Conservation (phyloP, 1,140 invertebrate species). For the Sogatella furcifera region DNA sequence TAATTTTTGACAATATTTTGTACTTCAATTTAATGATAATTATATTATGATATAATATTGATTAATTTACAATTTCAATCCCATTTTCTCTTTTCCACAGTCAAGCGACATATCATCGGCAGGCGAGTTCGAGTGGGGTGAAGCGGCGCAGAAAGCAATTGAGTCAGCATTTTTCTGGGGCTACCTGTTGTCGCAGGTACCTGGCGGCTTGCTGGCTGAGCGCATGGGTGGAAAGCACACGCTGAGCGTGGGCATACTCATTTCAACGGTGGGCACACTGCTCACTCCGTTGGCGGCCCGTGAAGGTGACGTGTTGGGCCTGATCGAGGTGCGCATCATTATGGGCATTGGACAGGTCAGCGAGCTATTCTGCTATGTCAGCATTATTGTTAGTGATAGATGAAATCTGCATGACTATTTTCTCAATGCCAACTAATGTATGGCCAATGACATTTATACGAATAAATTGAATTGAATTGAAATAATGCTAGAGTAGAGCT, state of each 20-base stretch:
- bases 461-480: too few relatives aligned
- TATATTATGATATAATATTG: too few relatives aligned
- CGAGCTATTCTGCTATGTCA: too few relatives aligned
- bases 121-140: slow-evolving; percentile 44
- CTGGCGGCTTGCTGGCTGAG: slow-evolving; percentile 44
- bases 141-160: slow-evolving; percentile 43
- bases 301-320: slow-evolving; percentile 31
- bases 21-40: too few relatives aligned
- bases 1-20: too few relatives aligned
- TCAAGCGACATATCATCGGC: too few relatives aligned
- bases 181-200: slow-evolving; percentile 46
- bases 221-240: slow-evolving; percentile 37
- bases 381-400: too few relatives aligned
- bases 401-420: too few relatives aligned
- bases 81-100: not conserved
- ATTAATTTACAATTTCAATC: too few relatives aligned
- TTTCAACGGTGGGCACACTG: slow-evolving; percentile 36
- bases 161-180: slow-evolving; percentile 46
- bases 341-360: slow-evolving; percentile 49
- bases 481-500: too few relatives aligned
- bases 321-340: slow-evolving; percentile 50
- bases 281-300: slow-evolving; percentile 31
- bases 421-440: too few relatives aligned
- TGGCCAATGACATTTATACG: too few relatives aligned
- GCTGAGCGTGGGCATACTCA: slow-evolving; percentile 36